Evolutionary conservation across 35 echinoderm and acorn worm species (phyloP).

Genomic region (Amphiura filiformis): DNA sequence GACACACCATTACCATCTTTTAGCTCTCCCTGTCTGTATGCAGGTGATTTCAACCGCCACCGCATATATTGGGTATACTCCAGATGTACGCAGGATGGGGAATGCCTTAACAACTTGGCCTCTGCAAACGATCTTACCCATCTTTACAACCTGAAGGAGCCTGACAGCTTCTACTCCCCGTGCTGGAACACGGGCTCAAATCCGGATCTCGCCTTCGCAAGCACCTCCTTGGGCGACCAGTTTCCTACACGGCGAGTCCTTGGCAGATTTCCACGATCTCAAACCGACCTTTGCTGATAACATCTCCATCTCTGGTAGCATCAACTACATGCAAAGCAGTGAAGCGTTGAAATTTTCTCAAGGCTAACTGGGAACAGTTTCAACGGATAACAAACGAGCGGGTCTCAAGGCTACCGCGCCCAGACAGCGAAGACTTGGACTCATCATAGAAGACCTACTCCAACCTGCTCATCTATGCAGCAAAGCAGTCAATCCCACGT

Average conservation of each 20-base stretch:
- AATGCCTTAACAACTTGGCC: not conserved
- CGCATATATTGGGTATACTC: not conserved
- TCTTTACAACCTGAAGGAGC: constrained; percentile 23
- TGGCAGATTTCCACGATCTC: constrained; percentile 13
- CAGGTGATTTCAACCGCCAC: constrained; percentile 31
- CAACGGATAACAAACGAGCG: too few species aligned
- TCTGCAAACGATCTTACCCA: not conserved
- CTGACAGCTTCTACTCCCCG: constrained; percentile 1
- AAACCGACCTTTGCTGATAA: constrained; percentile 27
- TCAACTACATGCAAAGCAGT: not conserved
- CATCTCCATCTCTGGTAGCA: not conserved
- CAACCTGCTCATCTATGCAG: constrained; percentile 5
- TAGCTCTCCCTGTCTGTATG: too few species aligned
- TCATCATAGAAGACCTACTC: too few species aligned
- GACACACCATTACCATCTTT: too few species aligned
- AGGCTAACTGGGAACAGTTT: constrained; percentile 16
- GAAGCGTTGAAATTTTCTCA: constrained; percentile 12
- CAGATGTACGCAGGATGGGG: not conserved
- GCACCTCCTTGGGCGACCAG: too few species aligned
- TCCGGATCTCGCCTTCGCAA: constrained; percentile 22
- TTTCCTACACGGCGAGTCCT: not conserved
- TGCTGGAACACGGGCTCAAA: constrained; percentile 3
- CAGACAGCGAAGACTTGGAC: not conserved
- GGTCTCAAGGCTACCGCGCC: too few species aligned
- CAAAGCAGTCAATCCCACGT: too few species aligned